Percentiles rank a stretch among this genome's conserved stretches.
Evolutionary conservation across 1,140 invertebrate genomes (phyloP).

Genomic region (Cotesia typhae): DNA sequence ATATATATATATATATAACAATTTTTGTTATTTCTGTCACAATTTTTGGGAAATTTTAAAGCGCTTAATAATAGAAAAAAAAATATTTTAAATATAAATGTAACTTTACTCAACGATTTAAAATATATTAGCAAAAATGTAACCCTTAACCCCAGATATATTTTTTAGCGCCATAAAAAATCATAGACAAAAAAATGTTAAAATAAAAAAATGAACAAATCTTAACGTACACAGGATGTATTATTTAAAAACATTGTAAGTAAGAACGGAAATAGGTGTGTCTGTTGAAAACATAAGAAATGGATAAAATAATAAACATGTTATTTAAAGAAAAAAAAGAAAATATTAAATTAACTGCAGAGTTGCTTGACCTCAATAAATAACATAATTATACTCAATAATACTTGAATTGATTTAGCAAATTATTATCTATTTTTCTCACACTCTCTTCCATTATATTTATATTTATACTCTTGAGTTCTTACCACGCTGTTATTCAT

Average conservation of each 20-base stretch:
- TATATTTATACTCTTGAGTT: neutral
- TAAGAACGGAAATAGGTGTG: conserved; percentile 9
- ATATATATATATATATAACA: no score
- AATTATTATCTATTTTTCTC: conserved; percentile 7
- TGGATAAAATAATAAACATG: conserved; percentile 7
- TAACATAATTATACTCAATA: no score
- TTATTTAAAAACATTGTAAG: neutral
- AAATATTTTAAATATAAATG: no score
- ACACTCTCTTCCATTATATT: neutral
- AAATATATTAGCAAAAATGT: no score
- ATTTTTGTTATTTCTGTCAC: no score
- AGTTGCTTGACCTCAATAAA: no score
- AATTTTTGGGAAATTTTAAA: no score
- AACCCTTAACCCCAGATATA: no score
- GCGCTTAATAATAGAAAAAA: no score
- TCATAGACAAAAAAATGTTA: neutral
- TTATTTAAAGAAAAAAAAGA: neutral
- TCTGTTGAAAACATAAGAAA: conserved; percentile 8
- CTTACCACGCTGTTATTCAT: no score
- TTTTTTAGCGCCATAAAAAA: neutral
- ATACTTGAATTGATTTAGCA: neutral
- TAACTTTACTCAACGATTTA: no score
- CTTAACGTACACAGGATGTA: neutral
- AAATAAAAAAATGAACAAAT: neutral
- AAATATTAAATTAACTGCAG: no score